phyloP scores from a whole-genome alignment of 2,113 vertebrate species.

The Malaclemys terrapin region DNA sequence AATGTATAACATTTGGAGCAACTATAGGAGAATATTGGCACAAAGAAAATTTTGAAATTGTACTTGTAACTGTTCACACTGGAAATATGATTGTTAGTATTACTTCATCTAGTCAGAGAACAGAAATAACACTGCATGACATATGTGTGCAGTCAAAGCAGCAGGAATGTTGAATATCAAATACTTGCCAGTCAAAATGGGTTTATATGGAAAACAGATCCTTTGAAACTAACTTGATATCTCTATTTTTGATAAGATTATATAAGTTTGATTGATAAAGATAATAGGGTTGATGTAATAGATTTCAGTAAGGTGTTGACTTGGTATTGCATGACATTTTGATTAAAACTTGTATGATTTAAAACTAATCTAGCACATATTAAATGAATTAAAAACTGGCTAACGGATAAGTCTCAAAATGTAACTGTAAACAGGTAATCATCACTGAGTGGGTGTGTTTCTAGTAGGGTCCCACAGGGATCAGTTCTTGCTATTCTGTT shows the following conservation, averaged over 20 bases:
- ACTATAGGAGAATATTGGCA: not conserved
- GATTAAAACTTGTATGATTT: not conserved
- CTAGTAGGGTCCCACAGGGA: not conserved
- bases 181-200: not conserved
- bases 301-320: not conserved
- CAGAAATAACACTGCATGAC: not conserved
- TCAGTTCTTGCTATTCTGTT: not conserved
- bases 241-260: not conserved
- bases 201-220: not conserved
- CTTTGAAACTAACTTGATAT: not conserved
- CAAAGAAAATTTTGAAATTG: not conserved
- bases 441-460: not conserved
- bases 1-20: not conserved
- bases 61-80: not conserved
- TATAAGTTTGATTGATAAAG: not conserved
- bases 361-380: not conserved
- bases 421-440: not conserved
- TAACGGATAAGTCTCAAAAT: not conserved
- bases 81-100: conserved; percentile 15
- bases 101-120: not conserved
- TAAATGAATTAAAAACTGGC: not conserved
- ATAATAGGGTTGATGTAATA: not conserved
- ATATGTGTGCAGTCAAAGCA: conserved; percentile 30
- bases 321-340: not conserved
- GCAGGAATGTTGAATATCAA: conserved; percentile 7